Evolutionary conservation across 2,797 vertebrate species (phyloP), one percentile per base, ranked within the genome.

Genomic region (Takifugu ocellatus): DNA sequence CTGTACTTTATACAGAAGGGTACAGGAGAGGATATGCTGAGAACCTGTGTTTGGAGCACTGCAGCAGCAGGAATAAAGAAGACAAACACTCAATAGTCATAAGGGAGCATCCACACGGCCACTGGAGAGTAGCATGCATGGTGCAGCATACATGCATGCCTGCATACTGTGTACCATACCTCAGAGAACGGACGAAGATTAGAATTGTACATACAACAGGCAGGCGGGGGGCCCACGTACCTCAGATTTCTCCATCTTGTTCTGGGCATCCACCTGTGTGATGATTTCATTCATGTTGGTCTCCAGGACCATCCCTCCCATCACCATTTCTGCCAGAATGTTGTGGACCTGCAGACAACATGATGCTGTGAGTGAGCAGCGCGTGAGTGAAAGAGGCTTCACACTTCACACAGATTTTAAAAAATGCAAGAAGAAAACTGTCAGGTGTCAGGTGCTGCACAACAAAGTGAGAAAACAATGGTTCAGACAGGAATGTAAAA

Each of bases 231-330:
- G 42, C 55, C 49, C 1, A 49, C 94, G 93, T 92, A 99, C 97
- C 97, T 99, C 97, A 54, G 97, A 98, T 81, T 98, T 98, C 89
- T 99, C 97, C 91, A 99, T 90, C 89, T 99, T 98, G 88, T 94
- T 97, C 78, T 99, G 96, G 65, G 95, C 93, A 66, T 99, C 97
- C 88, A 97, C 97, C 68, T 99, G 97, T 26, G 89, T 96, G 79
- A 99, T 97, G 81, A 99, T 98, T 87, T 99, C 97, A 59, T 98
- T 99, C 97, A 99, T 99, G 78, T 99, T 99, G 64, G 97, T 99
- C 89, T 99, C 97, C 77, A 99, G 85, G 81, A 99, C 97, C 97
- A 99, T 99, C 68, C 97, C 97, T 5, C 97, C 97, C 97, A 99
- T 99, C 79, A 99, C 97, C 96, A 99, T 98, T 92, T 99, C 97